Conservation (phyloP, 92 coral and sea anemone genomes). For the Zoanthus sociatus region DNA sequence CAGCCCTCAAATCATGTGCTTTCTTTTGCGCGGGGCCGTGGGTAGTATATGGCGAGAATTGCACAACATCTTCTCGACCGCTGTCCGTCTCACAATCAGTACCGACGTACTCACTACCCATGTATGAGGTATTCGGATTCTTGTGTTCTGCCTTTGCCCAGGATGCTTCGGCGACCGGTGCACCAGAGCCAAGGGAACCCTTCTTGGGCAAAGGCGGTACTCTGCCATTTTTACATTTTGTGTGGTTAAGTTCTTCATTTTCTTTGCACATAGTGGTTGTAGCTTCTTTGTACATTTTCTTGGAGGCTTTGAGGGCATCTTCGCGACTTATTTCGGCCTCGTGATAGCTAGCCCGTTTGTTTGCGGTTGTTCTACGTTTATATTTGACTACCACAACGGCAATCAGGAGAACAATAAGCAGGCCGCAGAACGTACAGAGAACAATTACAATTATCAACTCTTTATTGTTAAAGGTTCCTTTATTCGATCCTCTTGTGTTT, state of each 20-base stretch:
- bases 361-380: constrained; percentile 58
- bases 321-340: constrained; percentile 90
- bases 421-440: constrained; percentile 68
- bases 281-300: constrained; percentile 90
- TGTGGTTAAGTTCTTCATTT: constrained; percentile 41
- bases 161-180: constrained; percentile 48
- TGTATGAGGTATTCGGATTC: constrained; percentile 53
- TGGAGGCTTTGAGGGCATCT: constrained; percentile 85
- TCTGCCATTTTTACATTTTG: constrained; percentile 53
- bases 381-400: constrained; percentile 64
- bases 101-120: constrained; percentile 65
- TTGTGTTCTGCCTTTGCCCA: constrained; percentile 51
- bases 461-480: constrained; percentile 65
- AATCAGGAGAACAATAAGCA: constrained; percentile 55
- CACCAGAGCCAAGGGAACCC: constrained; percentile 58
- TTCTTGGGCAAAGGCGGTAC: constrained; percentile 67
- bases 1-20: constrained; percentile 46
- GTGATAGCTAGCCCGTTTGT: constrained; percentile 70
- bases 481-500: constrained; percentile 49
- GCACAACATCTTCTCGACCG: constrained; percentile 82
- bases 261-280: constrained; percentile 63
- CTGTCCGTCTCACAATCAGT: constrained; percentile 85
- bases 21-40: constrained; percentile 62
- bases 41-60: constrained; percentile 77
- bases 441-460: constrained; percentile 78